Evolutionary conservation across 2,888 invertebrate genomes (phyloP), one percentile per base, ranked within the genome.

Genomic region (Mesorhabditis spiculigera): DNA sequence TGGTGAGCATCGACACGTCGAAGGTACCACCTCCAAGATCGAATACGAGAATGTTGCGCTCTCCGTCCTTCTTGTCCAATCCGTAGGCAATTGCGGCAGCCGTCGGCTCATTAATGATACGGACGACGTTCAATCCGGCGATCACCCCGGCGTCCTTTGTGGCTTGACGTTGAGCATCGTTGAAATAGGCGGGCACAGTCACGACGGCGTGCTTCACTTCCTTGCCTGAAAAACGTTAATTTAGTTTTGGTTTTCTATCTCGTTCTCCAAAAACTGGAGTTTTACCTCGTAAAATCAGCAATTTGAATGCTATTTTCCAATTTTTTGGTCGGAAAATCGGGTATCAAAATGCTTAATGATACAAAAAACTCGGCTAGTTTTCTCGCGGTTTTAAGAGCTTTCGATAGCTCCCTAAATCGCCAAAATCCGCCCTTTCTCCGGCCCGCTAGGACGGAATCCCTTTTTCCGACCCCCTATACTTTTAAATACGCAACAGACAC

Each of bases 21-120:
- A 98, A 98, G 78, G 97, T 98, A 88, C 97, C 97, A 87, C 97
- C 97, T 85, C 97, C 97, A 88, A 98, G 91, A 89, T 98, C 97
- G 87, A 97, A 98, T 5, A 98, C 96, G 66, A 98, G 89, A 28
- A 98, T 94, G 86, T 98, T 98, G 90, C 96, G 95, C 88, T 97
- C 97, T 65, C 86, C 81, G 78, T 67, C 8, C 68, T 86, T 86
- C 78, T 86, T 86, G 78, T 85, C 86, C 45, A 85, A 71, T 45
- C 76, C 78, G 63, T 83, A 82, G 42, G 79, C 78, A 63, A 86
- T 85, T 43, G 86, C 85, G 42, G 85, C 85, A 42, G 85, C 85
- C 10, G 85, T 85, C 43, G 85, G 95, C 88, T 98, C 97, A 86
- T 98, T 98, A 86, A 98, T 95, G 86, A 95, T 84, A 50, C 83